These are phyloP conservation scores for Noctilio leporinus DNA, from an alignment of 2,113 vertebrate species.

Conservation along the genomic window DNA sequence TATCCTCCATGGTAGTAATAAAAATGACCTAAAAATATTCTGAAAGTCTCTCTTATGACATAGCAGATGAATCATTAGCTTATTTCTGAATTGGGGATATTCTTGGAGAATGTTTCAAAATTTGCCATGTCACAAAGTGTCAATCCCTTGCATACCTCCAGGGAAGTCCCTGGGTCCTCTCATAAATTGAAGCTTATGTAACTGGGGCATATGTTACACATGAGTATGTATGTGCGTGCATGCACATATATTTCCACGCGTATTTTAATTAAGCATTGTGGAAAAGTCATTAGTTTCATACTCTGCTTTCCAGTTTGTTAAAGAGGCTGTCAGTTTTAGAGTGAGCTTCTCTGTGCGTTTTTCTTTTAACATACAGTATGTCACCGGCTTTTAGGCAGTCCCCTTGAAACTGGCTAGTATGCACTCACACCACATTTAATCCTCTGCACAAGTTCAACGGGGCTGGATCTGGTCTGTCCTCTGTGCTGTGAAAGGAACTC, in stretches of 20 bases:
- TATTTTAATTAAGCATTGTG: background rate
- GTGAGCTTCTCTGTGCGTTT: background rate
- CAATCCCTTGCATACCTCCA: slow-evolving; percentile 26
- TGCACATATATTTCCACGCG: background rate
- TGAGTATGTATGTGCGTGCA: background rate
- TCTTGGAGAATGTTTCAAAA: slow-evolving; percentile 22
- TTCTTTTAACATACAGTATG: background rate
- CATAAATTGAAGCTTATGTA: background rate
- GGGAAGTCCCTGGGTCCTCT: slow-evolving; percentile 3
- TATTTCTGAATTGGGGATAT: slow-evolving; percentile 44
- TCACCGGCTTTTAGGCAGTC: background rate
- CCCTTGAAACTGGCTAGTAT: background rate
- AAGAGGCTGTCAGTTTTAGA: background rate
- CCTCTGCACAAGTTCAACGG: background rate
- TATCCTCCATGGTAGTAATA: slow-evolving; percentile 32
- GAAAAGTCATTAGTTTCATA: background rate
- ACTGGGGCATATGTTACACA: background rate
- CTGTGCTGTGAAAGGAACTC: background rate
- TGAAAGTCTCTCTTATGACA: slow-evolving; percentile 46
- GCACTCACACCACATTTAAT: background rate
- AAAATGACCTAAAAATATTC: slow-evolving; percentile 59
- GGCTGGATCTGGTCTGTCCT: background rate
- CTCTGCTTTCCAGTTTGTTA: background rate
- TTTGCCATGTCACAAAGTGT: slow-evolving; percentile 14
- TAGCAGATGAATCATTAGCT: slow-evolving; percentile 49